These are phyloP conservation scores for Hoplodrina ambigua DNA, from an alignment of 2,888 invertebrate genomes.

Conservation along the genomic window DNA sequence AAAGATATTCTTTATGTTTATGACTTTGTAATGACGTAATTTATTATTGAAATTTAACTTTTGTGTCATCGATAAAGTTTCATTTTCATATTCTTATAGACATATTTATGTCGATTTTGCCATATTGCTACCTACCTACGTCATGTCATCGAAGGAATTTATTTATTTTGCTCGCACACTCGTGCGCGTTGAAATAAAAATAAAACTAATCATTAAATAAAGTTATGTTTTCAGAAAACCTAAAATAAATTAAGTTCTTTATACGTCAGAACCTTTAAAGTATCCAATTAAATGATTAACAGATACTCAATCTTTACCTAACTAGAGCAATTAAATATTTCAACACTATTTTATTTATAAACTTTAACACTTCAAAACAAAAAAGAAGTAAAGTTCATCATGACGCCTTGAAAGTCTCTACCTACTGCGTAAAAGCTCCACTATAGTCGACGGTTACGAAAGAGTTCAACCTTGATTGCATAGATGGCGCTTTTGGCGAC, in stretches of 20 bases:
- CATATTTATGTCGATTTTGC: constrained; percentile 19
- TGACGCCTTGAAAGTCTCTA: constrained; percentile 13
- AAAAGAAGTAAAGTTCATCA: constrained; percentile 18
- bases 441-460: constrained; percentile 41
- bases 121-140: constrained; percentile 31
- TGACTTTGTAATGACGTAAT: constrained; percentile 8
- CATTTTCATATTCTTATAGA: constrained; percentile 30
- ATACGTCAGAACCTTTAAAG: background rate
- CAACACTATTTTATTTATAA: constrained; percentile 35
- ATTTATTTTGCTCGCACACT: constrained; percentile 7
- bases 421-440: constrained; percentile 21
- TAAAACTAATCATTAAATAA: background rate
- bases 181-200: background rate
- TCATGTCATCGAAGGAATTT: constrained; percentile 16
- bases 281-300: constrained; percentile 31
- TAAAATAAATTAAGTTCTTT: background rate
- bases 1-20: constrained; percentile 19
- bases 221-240: background rate
- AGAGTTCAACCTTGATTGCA: constrained; percentile 65
- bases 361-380: constrained; percentile 7
- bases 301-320: constrained; percentile 19
- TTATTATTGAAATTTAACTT: constrained; percentile 21
- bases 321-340: constrained; percentile 15
- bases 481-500: constrained; percentile 72
- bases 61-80: constrained; percentile 29